Evolutionary conservation across 2,797 vertebrate genomes (phyloP).

Genomic region (Craterocephalus amniculus): DNA sequence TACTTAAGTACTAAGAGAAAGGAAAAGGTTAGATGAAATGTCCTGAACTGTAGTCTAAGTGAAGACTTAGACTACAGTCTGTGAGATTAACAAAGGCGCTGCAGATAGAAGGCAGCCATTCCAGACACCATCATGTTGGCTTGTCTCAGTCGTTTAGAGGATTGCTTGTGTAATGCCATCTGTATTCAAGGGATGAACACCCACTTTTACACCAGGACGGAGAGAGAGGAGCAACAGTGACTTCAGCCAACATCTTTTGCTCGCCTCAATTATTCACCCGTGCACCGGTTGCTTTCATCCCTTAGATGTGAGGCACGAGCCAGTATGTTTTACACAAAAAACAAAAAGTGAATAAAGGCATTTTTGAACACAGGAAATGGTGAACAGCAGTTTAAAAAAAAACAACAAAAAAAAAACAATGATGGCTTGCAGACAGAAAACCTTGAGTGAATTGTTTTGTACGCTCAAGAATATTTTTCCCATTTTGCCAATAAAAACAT

Average conservation of each 20-base stretch:
- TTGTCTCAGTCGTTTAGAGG: slow-evolving; percentile 78
- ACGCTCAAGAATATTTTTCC: not conserved
- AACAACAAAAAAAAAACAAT: not conserved
- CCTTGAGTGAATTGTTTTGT: slow-evolving; percentile 6
- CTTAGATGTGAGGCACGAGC: slow-evolving; percentile 43
- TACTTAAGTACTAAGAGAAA: slow-evolving; percentile 14
- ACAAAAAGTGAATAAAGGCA: slow-evolving; percentile 23
- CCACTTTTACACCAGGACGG: slow-evolving; percentile 76
- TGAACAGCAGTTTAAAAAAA: not conserved
- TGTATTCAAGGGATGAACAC: slow-evolving; percentile 82
- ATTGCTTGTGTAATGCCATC: slow-evolving; percentile 85
- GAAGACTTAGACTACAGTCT: slow-evolving; percentile 55
- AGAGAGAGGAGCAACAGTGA: slow-evolving; percentile 63
- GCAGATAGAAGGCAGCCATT: slow-evolving; percentile 63
- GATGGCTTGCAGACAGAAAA: slow-evolving; percentile 20
- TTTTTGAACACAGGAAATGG: not conserved
- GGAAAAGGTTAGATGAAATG: slow-evolving; percentile 46
- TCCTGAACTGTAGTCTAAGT: slow-evolving; percentile 33
- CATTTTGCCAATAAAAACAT: not conserved
- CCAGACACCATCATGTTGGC: slow-evolving; percentile 75
- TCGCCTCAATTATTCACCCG: slow-evolving; percentile 60
- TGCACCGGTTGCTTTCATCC: slow-evolving; percentile 59
- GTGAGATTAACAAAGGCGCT: slow-evolving; percentile 57
- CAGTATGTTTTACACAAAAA: slow-evolving; percentile 48
- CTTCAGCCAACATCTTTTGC: slow-evolving; percentile 70